Percentiles rank a stretch among this genome's conserved stretches.
Conservation (phyloP, 23 tunicate species). For the Clavelina lepadiformis region DNA sequence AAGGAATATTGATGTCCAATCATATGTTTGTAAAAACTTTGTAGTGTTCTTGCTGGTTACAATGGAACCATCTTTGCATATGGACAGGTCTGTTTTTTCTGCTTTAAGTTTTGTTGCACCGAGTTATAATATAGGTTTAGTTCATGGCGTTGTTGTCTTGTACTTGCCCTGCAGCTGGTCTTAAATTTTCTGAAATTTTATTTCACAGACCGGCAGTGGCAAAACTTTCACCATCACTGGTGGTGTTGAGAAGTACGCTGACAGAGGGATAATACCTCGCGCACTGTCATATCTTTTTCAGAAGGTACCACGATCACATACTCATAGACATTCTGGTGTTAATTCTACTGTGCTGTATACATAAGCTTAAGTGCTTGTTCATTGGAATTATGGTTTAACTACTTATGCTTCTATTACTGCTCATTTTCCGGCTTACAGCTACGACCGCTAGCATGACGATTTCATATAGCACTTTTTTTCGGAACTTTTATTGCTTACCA, state of each 20-base stretch:
- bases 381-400: no score
- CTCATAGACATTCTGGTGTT: no score
- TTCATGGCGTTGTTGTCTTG: neutral
- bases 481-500: no score
- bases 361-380: no score
- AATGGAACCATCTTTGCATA: slow-evolving; percentile 99
- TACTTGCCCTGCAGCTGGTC: neutral
- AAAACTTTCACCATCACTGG: slow-evolving; percentile 99
- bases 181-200: neutral
- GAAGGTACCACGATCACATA: no score
- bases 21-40: neutral
- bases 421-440: no score
- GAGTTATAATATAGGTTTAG: neutral
- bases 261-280: slow-evolving; percentile 95
- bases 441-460: no score
- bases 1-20: neutral
- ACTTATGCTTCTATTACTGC: no score
- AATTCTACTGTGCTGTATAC: no score
- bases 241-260: slow-evolving; percentile 94
- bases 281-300: slow-evolving; percentile 70
- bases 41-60: slow-evolving; percentile 81
- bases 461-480: no score
- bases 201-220: slow-evolving; percentile 93
- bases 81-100: slow-evolving; percentile 56
- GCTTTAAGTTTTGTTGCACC: neutral